Evolutionary conservation across 2,888 invertebrate genomes (phyloP).

Genomic region (Latrodectus hesperus): DNA sequence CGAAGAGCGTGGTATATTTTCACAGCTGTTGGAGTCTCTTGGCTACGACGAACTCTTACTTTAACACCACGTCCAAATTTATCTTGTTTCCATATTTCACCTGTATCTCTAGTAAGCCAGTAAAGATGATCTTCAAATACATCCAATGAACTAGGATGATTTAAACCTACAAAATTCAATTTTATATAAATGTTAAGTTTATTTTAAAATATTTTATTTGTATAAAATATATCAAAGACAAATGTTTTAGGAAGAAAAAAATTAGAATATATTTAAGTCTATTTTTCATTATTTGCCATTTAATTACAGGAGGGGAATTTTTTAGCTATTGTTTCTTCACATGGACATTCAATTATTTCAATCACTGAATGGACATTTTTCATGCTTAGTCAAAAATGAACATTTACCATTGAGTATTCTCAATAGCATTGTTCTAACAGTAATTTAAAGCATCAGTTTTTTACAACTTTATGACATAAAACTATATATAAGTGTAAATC

Average conservation of each 20-base stretch:
- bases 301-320: too few species aligned
- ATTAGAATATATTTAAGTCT: too few species aligned
- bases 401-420: too few species aligned
- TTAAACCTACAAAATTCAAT: constrained; percentile 69
- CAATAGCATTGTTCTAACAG: too few species aligned
- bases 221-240: not conserved
- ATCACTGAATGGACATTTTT: too few species aligned
- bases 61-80: constrained; percentile 97
- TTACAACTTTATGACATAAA: too few species aligned
- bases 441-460: too few species aligned
- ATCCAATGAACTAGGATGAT: constrained; percentile 89
- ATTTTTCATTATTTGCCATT: too few species aligned
- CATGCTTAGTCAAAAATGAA: too few species aligned
- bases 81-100: constrained; percentile 91
- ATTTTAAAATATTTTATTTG: not conserved
- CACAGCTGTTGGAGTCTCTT: constrained; percentile 89
- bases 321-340: too few species aligned
- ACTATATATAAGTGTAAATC: too few species aligned
- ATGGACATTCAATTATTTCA: too few species aligned
- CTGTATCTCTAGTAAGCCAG: constrained; percentile 93
- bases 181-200: not conserved
- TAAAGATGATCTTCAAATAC: constrained; percentile 94
- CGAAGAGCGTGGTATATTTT: constrained; percentile 77
- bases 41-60: constrained; percentile 85
- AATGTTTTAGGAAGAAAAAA: not conserved